These are phyloP conservation scores for Eretmochelys imbricata DNA, from an alignment of 2,113 vertebrate species.

Conservation along the genomic window DNA sequence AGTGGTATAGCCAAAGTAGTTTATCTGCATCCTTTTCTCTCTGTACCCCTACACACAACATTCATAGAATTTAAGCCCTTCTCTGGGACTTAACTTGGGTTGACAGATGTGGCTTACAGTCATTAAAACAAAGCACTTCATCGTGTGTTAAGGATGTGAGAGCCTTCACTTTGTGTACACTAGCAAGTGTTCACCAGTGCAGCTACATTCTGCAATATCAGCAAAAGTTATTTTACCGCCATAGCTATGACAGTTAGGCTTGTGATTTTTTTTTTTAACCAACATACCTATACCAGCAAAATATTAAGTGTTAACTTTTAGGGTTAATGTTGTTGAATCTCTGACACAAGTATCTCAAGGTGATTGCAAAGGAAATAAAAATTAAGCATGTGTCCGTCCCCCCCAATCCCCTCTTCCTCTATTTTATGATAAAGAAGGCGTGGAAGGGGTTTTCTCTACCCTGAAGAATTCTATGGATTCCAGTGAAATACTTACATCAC, in stretches of 20 bases:
- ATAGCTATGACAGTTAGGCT: too few relatives aligned
- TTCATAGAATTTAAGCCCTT: not conserved
- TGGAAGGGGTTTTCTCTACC: too few relatives aligned
- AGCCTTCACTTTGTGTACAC: not conserved
- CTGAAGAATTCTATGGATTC: too few relatives aligned
- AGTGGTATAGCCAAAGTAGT: not conserved
- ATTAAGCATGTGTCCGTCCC: not conserved
- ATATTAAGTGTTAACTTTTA: not conserved
- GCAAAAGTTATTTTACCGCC: too few relatives aligned
- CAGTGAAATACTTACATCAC: not conserved
- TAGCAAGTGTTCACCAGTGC: not conserved
- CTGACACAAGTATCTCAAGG: not conserved
- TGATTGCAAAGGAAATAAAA: not conserved
- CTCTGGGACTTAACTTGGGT: not conserved
- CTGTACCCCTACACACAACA: accelerated
- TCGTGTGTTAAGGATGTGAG: accelerated
- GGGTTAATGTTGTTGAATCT: too few relatives aligned
- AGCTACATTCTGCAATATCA: not conserved
- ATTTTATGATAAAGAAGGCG: not conserved
- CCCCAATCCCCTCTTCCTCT: not conserved
- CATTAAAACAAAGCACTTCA: not conserved
- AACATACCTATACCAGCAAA: not conserved
- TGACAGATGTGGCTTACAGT: not conserved
- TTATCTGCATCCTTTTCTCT: not conserved
- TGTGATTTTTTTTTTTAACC: not conserved